Percentiles rank a stretch among this genome's conserved stretches.
Evolutionary conservation across 2,888 invertebrate species (phyloP).

Genomic region (Drosophila merina): DNA sequence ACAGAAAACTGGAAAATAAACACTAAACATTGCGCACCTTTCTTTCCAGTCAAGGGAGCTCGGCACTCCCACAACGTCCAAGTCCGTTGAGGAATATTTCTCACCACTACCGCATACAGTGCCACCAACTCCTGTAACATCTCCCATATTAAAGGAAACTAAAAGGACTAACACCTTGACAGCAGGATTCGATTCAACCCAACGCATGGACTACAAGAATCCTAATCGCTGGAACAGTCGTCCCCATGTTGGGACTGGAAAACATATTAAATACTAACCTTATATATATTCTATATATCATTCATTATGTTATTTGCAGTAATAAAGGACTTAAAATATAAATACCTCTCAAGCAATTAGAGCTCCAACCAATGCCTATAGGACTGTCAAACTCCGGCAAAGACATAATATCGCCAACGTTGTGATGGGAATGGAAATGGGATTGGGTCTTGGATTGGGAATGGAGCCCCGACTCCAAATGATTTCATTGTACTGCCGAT

Average conservation of each 20-base stretch:
- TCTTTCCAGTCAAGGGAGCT: neutral
- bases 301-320: neutral
- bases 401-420: conserved; percentile 74
- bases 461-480: conserved; percentile 52
- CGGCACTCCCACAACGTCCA: neutral
- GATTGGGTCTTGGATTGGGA: conserved; percentile 1
- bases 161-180: conserved; percentile 34
- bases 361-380: conserved; percentile 40
- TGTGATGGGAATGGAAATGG: conserved; percentile 41
- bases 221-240: conserved; percentile 61
- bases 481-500: conserved; percentile 80
- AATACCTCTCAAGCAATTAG: conserved; percentile 36
- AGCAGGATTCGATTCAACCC: conserved; percentile 55
- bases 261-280: neutral
- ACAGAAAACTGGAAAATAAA: neutral
- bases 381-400: conserved; percentile 63
- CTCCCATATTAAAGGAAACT: neutral
- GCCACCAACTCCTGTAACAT: neutral
- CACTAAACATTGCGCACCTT: neutral
- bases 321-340: conserved; percentile 37
- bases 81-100: conserved; percentile 35
- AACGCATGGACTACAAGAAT: conserved; percentile 40
- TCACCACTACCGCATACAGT: conserved; percentile 44
- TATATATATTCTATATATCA: neutral
- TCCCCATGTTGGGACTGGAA: conserved; percentile 7